A percentile compares a stretch with the other conserved stretches of the same genome.
Conservation (phyloP, 1,140 invertebrate species). For the Drosophila willistoni region DNA sequence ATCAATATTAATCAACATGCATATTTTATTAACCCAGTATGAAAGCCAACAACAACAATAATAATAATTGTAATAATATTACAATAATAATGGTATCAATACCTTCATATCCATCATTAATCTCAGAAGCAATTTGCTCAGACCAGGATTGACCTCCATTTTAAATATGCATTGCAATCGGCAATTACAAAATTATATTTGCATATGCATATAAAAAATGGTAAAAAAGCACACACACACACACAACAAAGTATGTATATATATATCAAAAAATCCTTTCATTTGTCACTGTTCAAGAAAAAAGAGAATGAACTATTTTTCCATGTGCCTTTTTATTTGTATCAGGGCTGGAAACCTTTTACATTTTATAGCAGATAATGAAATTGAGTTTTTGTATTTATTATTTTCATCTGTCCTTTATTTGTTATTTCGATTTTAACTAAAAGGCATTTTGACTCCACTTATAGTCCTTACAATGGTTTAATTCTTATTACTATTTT, state of each 20-base stretch:
- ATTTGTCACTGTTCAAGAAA: slow-evolving; percentile 40
- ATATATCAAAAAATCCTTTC: slow-evolving; percentile 41
- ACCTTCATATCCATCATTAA: slow-evolving; percentile 45
- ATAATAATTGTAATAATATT: slow-evolving; percentile 27
- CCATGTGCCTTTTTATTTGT: slow-evolving; percentile 7
- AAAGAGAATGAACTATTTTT: neutral
- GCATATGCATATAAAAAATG: slow-evolving; percentile 23
- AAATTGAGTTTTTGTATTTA: too few species aligned
- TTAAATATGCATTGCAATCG: slow-evolving; percentile 56
- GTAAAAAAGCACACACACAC: neutral
- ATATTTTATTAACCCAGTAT: slow-evolving; percentile 48
- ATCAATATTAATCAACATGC: slow-evolving; percentile 51
- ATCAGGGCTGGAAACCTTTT: neutral
- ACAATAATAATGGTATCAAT: slow-evolving; percentile 15
- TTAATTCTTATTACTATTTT: too few species aligned
- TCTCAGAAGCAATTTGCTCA: slow-evolving; percentile 49
- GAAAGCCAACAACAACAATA: slow-evolving; percentile 30
- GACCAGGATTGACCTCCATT: slow-evolving; percentile 49
- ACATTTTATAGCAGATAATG: too few species aligned
- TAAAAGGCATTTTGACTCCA: too few species aligned
- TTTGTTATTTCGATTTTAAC: too few species aligned
- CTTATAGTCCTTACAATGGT: too few species aligned
- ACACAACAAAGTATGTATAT: neutral
- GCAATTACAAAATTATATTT: slow-evolving; percentile 61
- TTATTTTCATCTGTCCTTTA: too few species aligned